Percentiles rank a stretch among this genome's conserved stretches.
These are phyloP conservation scores for Chrysochloris asiatica DNA, from an alignment of 2,113 vertebrate genomes.

Conservation along the genomic window DNA sequence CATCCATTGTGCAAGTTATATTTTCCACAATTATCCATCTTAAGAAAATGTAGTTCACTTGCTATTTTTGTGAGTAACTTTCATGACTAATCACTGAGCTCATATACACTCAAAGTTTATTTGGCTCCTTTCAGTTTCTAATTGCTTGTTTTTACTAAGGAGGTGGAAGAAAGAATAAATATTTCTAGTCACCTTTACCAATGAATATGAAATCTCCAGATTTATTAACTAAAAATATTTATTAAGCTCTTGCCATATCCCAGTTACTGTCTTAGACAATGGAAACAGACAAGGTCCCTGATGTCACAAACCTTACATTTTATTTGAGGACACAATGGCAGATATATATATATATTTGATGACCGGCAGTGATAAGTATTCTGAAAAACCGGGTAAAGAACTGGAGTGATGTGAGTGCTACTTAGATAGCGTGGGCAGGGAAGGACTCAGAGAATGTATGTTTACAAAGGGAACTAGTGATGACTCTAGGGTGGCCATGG, in stretches of 20 bases:
- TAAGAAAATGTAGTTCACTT: conserved; percentile 16
- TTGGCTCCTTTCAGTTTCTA: conserved; percentile 23
- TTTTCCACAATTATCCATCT: conserved; percentile 6
- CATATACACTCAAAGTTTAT: neutral
- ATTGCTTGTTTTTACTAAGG: neutral
- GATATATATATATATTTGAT: neutral
- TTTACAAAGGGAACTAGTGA: neutral
- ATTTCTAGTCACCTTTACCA: conserved; percentile 2
- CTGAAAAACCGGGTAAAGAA: neutral
- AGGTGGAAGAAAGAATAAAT: no score
- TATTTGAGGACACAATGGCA: neutral
- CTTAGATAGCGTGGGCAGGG: neutral
- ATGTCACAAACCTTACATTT: neutral
- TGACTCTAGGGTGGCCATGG: neutral
- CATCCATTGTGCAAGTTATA: neutral
- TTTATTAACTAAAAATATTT: conserved; percentile 38
- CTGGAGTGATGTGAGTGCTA: neutral
- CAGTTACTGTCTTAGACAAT: neutral
- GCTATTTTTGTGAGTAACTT: conserved; percentile 12
- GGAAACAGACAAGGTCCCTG: neutral
- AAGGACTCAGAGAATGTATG: neutral
- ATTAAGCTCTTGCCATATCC: neutral
- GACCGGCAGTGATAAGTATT: neutral
- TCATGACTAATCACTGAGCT: conserved; percentile 3
- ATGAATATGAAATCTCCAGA: conserved; percentile 9